phyloP scores from a whole-genome alignment of 1,140 invertebrate genomes.

The Drosophila novamexicana region DNA sequence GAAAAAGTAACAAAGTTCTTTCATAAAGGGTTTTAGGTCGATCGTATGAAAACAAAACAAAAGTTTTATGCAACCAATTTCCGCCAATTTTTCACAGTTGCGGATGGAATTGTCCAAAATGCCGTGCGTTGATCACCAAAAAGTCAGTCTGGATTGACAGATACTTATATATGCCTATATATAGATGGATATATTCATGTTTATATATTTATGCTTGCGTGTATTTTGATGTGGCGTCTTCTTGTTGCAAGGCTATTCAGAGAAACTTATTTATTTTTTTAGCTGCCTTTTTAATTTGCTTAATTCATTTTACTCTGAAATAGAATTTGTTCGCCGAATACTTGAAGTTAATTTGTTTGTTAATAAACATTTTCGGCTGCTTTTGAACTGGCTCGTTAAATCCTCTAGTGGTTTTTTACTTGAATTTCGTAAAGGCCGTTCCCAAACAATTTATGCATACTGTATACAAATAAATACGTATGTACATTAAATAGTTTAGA shows the following conservation, averaged over 20 bases:
- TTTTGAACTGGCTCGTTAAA: slow-evolving; percentile 1
- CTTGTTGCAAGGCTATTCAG: slow-evolving; percentile 25
- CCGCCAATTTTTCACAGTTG: no score
- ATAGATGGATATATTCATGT: background rate
- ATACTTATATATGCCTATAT: slow-evolving; percentile 1
- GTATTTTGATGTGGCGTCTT: slow-evolving; percentile 8
- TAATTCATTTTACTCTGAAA: slow-evolving; percentile 20
- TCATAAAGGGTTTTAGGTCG: no score
- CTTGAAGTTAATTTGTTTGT: slow-evolving; percentile 48
- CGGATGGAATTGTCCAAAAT: no score
- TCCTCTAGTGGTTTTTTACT: slow-evolving; percentile 1
- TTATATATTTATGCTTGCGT: background rate
- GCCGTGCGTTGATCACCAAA: no score
- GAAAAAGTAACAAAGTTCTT: no score
- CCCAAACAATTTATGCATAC: background rate
- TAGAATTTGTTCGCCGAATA: slow-evolving; percentile 24
- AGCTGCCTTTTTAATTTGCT: background rate
- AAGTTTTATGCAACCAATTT: no score
- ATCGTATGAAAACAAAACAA: no score
- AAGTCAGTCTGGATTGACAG: no score
- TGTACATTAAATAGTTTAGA: background rate
- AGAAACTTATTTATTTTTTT: slow-evolving; percentile 4
- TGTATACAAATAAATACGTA: background rate
- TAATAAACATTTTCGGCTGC: slow-evolving; percentile 45
- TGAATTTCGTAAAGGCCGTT: background rate